Base-by-base conservation (phyloP, 2,113 vertebrate genomes). In the Eonycteris spelaea region DNA sequence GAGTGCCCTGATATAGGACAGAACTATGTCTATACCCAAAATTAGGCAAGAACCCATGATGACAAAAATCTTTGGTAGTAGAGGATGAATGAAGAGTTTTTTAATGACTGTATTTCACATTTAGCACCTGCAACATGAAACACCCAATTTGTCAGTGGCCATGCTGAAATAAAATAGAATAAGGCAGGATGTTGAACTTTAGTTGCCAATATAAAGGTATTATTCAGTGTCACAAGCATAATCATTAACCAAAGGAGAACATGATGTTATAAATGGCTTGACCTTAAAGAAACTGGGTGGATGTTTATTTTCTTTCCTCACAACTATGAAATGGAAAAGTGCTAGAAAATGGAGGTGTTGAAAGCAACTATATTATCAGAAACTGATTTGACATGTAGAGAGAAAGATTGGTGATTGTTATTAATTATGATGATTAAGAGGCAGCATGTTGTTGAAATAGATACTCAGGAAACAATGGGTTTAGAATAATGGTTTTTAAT, bases 401-500 rank as follows among this genome's bases (percentile, higher is more conserved):
- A 87, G 80, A 74, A n/a, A 43, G 40, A 71, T 74, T 85, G 21
- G 28, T 86, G 51, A 24, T 97, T 93, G 45, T 70, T 95, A 80
- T 30, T 68, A 91, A 80, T 82, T 63, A 71, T 65, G 61, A 73
- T 84, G 67, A 65, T 51, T 40, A 83, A 93, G 55, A 21, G 35
- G 35, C 13, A 82, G 53, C 13, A 18, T 43, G 14, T 90, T 95
- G 33, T 38, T 45, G 86, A n/a, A n/a, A 24, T 63, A 85, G 19
- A 51, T 48, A 33, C 78, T 53, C 33, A 85, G 38, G 24, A 90
- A 94, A 79, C 10, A 40, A 13, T 86, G 30, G 28, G 45, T 82
- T 94, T 91, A 35, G 96, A 77, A 59, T 88, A 80, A 40, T 35
- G 6, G 22, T 89, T 95, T 88, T 83, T 19, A 71, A 55, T 85